phyloP scores from a whole-genome alignment of 2,888 invertebrate genomes.

The Myathropa florea region DNA sequence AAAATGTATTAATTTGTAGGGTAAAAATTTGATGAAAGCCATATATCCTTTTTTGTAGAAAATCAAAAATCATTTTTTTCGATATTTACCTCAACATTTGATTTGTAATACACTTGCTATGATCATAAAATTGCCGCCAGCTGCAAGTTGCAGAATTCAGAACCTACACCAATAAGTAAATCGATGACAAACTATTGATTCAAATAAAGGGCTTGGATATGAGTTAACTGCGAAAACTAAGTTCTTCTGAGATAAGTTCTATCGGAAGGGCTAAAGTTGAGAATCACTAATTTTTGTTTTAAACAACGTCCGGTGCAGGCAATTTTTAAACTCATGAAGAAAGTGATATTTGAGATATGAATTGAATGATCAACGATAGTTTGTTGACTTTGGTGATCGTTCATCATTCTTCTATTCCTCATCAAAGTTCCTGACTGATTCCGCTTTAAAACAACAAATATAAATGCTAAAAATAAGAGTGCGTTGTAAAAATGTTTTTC shows the following conservation, averaged over 20 bases:
- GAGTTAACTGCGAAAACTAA: background rate
- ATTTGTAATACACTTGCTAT: background rate
- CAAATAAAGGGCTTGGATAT: background rate
- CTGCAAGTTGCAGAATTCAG: background rate
- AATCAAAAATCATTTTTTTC: background rate
- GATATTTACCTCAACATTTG: background rate
- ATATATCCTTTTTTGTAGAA: background rate
- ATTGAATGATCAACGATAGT: no score
- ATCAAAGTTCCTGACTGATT: no score
- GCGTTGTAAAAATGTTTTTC: background rate
- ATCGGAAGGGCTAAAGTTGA: background rate
- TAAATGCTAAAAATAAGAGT: background rate
- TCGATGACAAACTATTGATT: conserved; percentile 4
- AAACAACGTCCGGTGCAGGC: no score
- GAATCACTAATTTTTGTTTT: background rate
- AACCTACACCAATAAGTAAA: conserved; percentile 38
- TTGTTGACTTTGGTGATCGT: no score
- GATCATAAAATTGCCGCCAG: background rate
- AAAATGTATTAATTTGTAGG: conserved; percentile 33
- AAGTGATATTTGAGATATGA: no score
- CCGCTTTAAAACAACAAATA: no score
- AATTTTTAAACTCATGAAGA: no score
- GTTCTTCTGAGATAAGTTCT: background rate
- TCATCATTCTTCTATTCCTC: no score
- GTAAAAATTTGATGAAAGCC: background rate